Conservation (phyloP, 2,888 invertebrate species). For the Galerucella pusilla region DNA sequence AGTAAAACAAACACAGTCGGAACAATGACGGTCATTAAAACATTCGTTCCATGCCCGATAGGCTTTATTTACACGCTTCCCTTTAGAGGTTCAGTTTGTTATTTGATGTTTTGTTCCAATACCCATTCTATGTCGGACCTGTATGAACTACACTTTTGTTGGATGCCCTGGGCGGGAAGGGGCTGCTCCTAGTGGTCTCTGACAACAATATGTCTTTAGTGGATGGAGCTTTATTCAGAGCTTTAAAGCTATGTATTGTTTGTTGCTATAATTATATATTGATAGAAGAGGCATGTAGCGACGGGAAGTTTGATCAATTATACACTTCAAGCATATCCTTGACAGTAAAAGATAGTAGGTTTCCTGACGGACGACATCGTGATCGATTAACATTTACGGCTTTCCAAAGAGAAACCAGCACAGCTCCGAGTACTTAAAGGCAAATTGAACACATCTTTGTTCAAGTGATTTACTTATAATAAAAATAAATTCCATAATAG, state of each 20-base stretch:
- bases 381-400: no score
- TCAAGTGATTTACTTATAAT: no score
- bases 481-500: no score
- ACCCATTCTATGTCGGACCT: conserved; percentile 27
- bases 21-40: conserved; percentile 30
- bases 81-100: conserved; percentile 30
- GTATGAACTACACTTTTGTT: conserved; percentile 30
- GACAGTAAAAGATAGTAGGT: no score
- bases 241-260: not conserved
- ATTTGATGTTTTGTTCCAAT: conserved; percentile 31
- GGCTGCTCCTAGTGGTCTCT: not conserved
- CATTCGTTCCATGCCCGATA: conserved; percentile 11
- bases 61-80: conserved; percentile 33
- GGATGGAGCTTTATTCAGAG: not conserved
- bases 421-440: no score
- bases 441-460: no score
- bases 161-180: not conserved
- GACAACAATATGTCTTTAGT: conserved; percentile 10
- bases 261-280: not conserved
- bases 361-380: no score
- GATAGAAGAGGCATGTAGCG: not conserved
- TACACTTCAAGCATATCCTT: no score
- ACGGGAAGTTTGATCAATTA: not conserved
- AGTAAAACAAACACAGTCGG: conserved; percentile 27
- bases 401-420: no score